Evolutionary conservation across 2,888 invertebrate species (phyloP), one percentile per base, ranked within the genome.

Genomic region (Ashinkailepas kermadecensis): DNA sequence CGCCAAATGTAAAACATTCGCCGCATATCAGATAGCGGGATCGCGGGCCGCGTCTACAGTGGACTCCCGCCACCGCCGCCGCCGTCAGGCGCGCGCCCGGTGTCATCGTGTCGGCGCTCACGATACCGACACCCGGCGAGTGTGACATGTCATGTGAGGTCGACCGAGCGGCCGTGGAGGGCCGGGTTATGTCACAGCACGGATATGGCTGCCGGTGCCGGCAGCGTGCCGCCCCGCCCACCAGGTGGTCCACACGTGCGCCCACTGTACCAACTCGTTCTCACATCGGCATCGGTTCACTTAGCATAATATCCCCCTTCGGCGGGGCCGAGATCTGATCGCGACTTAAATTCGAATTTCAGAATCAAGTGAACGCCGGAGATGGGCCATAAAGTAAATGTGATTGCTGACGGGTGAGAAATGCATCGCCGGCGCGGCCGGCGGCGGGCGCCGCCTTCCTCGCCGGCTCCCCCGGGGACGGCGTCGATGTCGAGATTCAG

Each of bases 331-430:
- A 15, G 74, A 74, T 74, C 74, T 54, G 74, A 74, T 74, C 74
- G 15, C 74, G 74, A 74, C 74, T 74, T 54, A 74, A 74, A 74
- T 54, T 74, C 54, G 54, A 74, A 15, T 74, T 25, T 54, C 54
- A 13, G 74, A 70, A 54, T 54, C 74, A 18, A 54, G 54, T 54
- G 39, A 25, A 54, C 74, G 74, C 15, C 74, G 74, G 74, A 74
- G 54, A 74, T 74, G 74, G 74, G 74, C 54, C 10, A 74, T 74
- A 74, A 74, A 74, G 54, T 74, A 74, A 74, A 74, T 54, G 74
- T 54, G 74, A 54, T 54, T 74, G 74, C 74, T 18, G 74, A 8
- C 54, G 74, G 25, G 39, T 74, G 74, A 74, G 74, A 74, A 74
- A 74, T 54, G 39, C 8, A 23, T 74, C 54, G 18, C 18, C 7